A percentile compares a stretch with the other conserved stretches of the same genome.
phyloP scores from a whole-genome alignment of 2,113 vertebrate species.

The Podarcis cretensis region DNA sequence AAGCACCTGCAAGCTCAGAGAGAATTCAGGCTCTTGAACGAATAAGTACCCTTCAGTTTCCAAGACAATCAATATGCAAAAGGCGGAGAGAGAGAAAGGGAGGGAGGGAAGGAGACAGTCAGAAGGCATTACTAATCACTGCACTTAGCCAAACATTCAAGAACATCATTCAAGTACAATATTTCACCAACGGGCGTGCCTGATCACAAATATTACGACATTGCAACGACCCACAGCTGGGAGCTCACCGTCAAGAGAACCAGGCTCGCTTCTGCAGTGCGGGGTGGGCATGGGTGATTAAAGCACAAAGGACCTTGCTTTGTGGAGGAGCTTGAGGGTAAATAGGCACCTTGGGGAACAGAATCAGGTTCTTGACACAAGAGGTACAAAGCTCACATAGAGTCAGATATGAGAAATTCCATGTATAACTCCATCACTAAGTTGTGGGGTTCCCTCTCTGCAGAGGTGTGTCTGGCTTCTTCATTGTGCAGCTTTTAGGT shows the following conservation, averaged over 20 bases:
- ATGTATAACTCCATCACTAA: too few relatives aligned
- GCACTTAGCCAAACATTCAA: neutral
- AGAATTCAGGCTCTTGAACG: neutral
- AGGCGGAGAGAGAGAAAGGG: neutral
- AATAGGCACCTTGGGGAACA: neutral
- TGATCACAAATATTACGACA: neutral
- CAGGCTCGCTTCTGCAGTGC: neutral
- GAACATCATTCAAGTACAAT: neutral
- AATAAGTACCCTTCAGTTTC: neutral
- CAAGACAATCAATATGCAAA: neutral
- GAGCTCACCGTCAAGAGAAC: slow-evolving; percentile 2
- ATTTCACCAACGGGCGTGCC: neutral
- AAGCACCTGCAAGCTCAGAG: neutral
- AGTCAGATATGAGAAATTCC: too few relatives aligned
- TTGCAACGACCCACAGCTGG: neutral
- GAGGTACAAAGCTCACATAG: too few relatives aligned
- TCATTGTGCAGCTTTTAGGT: too few relatives aligned
- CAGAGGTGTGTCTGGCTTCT: too few relatives aligned
- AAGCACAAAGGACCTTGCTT: neutral
- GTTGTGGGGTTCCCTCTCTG: too few relatives aligned
- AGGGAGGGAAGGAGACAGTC: neutral
- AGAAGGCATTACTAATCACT: neutral
- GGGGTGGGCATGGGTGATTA: neutral
- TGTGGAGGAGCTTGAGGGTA: neutral
- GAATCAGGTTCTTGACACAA: too few relatives aligned